A percentile compares a stretch with the other conserved stretches of the same genome.
phyloP scores from a whole-genome alignment of 2,113 vertebrate genomes.

The Cheirogaleus medius region DNA sequence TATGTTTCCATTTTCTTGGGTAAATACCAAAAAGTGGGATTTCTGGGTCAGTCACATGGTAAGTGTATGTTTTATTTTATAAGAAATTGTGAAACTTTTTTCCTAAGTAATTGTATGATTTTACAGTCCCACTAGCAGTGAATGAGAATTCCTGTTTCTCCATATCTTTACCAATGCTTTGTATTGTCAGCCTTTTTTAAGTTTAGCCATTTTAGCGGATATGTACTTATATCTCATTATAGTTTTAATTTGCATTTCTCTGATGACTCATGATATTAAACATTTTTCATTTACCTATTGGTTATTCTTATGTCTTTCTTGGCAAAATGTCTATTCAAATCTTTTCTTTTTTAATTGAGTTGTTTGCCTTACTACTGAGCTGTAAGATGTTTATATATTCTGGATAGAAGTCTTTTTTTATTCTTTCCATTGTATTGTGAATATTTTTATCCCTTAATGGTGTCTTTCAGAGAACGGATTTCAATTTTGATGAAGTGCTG shows the following conservation, averaged over 20 bases:
- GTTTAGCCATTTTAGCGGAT: neutral
- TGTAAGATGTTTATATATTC: neutral
- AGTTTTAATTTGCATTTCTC: neutral
- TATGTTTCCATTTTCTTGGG: conserved; percentile 1
- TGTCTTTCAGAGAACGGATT: neutral
- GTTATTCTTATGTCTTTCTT: neutral
- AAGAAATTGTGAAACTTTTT: neutral
- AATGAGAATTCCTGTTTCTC: neutral
- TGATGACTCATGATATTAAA: neutral
- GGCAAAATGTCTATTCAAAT: neutral
- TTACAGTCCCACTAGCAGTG: neutral
- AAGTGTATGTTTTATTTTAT: neutral
- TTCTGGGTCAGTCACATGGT: neutral
- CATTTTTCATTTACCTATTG: neutral
- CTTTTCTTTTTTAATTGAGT: conserved; percentile 12
- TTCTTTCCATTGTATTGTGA: neutral
- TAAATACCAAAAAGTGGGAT: neutral
- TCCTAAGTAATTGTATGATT: neutral
- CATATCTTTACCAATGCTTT: neutral
- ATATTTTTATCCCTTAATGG: neutral
- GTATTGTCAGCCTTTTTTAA: neutral
- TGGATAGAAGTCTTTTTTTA: neutral
- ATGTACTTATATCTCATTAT: neutral
- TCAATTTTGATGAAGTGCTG: neutral
- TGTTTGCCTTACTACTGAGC: neutral